These are phyloP conservation scores for Drosophila borealis DNA, from an alignment of 2,888 invertebrate genomes.

Conservation along the genomic window DNA sequence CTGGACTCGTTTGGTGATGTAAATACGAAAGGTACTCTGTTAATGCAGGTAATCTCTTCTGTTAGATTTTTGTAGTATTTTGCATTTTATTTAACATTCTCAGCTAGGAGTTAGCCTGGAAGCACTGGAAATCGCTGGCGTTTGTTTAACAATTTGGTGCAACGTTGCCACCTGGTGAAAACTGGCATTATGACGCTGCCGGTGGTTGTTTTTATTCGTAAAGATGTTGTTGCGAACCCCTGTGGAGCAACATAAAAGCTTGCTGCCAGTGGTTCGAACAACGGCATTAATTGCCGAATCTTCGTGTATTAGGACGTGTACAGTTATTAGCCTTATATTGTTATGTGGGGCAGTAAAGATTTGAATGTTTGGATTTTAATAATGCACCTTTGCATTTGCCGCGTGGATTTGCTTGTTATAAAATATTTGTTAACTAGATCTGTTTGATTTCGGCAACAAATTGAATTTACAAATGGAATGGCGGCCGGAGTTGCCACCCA, in stretches of 20 bases:
- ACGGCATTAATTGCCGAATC: conserved; percentile 80
- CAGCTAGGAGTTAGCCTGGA: conserved; percentile 5
- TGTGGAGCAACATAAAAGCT: conserved; percentile 66
- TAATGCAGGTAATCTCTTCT: conserved; percentile 31
- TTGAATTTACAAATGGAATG: no score
- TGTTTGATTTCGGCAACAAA: no score
- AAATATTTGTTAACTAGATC: no score
- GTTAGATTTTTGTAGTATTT: conserved; percentile 19
- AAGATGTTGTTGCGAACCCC: conserved; percentile 57
- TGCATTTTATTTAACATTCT: conserved; percentile 28
- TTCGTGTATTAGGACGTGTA: neutral
- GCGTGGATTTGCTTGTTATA: no score
- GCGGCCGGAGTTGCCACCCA: no score
- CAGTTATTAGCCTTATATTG: neutral
- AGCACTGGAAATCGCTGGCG: neutral
- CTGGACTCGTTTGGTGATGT: neutral
- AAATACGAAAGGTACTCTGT: conserved; percentile 33
- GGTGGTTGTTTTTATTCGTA: neutral
- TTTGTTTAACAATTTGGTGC: neutral
- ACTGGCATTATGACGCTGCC: neutral
- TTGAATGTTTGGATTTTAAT: no score
- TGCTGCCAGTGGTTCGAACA: conserved; percentile 43
- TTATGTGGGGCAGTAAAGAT: no score
- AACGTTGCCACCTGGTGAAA: conserved; percentile 33
- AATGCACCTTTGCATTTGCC: neutral